Conservation (phyloP, 2,888 invertebrate species). For the Ptychoptera albimana region DNA sequence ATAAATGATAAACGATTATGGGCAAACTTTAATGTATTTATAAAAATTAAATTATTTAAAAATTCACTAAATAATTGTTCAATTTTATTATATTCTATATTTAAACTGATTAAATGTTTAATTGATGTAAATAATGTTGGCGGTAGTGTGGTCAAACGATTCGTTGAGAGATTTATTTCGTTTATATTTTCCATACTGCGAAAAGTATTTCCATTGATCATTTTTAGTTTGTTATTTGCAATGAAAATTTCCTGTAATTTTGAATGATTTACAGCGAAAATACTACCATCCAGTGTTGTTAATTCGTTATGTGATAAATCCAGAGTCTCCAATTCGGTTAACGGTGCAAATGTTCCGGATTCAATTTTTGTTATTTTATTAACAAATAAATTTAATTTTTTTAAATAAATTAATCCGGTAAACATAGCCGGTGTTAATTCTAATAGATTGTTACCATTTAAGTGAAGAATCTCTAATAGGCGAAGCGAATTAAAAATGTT, state of each 20-base stretch:
- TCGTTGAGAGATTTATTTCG: too few relatives aligned
- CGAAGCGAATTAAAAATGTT: not conserved
- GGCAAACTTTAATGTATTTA: too few relatives aligned
- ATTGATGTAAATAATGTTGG: too few relatives aligned
- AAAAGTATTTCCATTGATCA: too few relatives aligned
- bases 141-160: too few relatives aligned
- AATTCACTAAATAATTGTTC: too few relatives aligned
- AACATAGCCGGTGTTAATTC: not conserved
- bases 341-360: not conserved
- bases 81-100: too few relatives aligned
- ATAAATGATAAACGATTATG: too few relatives aligned
- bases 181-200: too few relatives aligned
- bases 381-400: not conserved
- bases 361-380: not conserved
- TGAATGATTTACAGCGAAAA: not conserved
- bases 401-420: not conserved
- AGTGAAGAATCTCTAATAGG: not conserved
- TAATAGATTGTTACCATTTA: not conserved
- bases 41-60: too few relatives aligned
- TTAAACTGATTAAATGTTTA: too few relatives aligned
- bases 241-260: not conserved
- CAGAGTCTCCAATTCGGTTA: not conserved
- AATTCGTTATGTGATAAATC: not conserved
- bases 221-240: too few relatives aligned
- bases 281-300: not conserved